Percentiles rank a stretch among this genome's conserved stretches.
phyloP scores from a whole-genome alignment of 2,113 vertebrate species.

The Alces alces region DNA sequence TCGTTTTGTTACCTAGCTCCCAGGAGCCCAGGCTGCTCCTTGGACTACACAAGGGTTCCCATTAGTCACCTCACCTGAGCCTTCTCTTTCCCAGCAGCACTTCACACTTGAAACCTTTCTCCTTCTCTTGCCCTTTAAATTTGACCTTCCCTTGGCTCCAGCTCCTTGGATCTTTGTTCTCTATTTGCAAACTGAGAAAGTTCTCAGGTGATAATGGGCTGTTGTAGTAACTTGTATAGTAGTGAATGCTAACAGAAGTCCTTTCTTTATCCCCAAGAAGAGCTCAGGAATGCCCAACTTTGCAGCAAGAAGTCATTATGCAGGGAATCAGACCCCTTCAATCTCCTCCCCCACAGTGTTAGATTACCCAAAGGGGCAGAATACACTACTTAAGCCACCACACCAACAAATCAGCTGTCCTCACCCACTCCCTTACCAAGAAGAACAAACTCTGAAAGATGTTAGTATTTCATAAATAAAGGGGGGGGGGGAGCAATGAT shows the following conservation, averaged over 20 bases:
- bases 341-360: neutral
- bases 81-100: neutral
- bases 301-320: neutral
- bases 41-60: neutral
- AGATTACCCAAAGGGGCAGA: neutral
- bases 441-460: neutral
- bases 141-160: neutral
- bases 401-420: neutral
- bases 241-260: neutral
- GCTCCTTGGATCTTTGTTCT: neutral
- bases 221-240: neutral
- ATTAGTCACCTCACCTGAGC: neutral
- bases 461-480: neutral
- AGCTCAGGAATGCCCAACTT: neutral
- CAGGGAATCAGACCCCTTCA: neutral
- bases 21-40: neutral
- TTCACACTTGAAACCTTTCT: neutral
- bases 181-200: neutral
- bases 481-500: neutral
- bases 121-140: neutral
- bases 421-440: neutral
- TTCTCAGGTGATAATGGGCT: neutral
- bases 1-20: neutral
- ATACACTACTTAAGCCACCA: neutral
- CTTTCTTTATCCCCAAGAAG: neutral